A percentile compares a stretch with the other conserved stretches of the same genome.
Evolutionary conservation across 1,140 invertebrate species (phyloP).

Genomic region (Monomorium pharaonis): DNA sequence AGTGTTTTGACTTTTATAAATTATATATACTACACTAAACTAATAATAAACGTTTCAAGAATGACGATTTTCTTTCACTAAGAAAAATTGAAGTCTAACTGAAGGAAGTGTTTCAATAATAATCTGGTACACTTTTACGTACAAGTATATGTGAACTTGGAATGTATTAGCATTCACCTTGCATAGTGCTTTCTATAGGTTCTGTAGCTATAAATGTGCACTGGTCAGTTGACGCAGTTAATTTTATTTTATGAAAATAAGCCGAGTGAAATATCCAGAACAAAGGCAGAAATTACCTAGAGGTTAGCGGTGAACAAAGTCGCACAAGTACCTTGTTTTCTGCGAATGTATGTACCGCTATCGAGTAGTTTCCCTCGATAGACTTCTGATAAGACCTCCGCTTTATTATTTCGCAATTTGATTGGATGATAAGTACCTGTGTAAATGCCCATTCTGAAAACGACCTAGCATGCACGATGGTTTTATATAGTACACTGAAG

Average conservation of each 20-base stretch:
- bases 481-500: neutral
- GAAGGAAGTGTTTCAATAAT: neutral
- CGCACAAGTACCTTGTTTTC: neutral
- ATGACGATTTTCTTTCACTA: neutral
- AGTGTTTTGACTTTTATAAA: neutral
- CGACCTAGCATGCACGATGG: neutral
- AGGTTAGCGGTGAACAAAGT: neutral
- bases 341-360: neutral
- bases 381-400: neutral
- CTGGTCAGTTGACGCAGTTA: neutral
- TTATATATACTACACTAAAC: neutral
- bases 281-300: constrained; percentile 6
- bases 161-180: constrained; percentile 64
- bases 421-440: neutral
- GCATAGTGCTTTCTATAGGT: constrained; percentile 5
- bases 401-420: constrained; percentile 11
- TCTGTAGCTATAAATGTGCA: constrained; percentile 46
- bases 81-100: neutral
- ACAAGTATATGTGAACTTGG: constrained; percentile 41
- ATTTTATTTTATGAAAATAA: constrained; percentile 30
- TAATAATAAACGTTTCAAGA: neutral
- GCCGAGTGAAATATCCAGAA: constrained; percentile 50
- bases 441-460: neutral
- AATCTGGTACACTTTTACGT: neutral
- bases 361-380: neutral